Percentiles rank a stretch among this genome's conserved stretches.
Conservation (phyloP, 2,113 vertebrate genomes). For the Columbina picui region DNA sequence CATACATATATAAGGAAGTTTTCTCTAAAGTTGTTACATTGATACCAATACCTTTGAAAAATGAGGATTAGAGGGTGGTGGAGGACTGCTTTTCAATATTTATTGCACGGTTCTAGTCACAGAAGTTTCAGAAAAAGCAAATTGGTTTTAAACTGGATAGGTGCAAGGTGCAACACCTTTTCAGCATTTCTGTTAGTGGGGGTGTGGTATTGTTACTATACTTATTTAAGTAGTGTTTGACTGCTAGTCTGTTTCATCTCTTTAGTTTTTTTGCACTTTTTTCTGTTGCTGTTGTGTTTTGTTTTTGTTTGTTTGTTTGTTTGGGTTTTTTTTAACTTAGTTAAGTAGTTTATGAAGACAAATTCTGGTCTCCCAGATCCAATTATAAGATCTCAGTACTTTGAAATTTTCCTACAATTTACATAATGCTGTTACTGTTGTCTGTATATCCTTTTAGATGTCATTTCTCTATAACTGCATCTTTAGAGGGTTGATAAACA, state of each 20-base stretch:
- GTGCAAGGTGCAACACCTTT: neutral
- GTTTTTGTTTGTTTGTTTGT: no score
- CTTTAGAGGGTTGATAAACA: neutral
- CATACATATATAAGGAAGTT: rapidly evolving
- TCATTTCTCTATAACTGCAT: neutral
- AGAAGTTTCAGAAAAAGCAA: neutral
- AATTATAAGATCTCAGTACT: neutral
- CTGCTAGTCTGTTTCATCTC: neutral
- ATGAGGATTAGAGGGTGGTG: rapidly evolving
- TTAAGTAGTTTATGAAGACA: neutral
- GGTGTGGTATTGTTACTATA: rapidly evolving
- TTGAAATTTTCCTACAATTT: neutral
- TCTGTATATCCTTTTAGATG: neutral
- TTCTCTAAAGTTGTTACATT: rapidly evolving
- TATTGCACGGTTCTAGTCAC: neutral
- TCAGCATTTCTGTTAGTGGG: neutral
- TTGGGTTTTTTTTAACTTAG: neutral
- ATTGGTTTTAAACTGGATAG: neutral
- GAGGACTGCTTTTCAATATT: neutral
- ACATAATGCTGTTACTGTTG: neutral
- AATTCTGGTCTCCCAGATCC: neutral
- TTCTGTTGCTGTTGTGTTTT: no score
- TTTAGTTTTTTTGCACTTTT: neutral
- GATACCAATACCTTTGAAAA: neutral
- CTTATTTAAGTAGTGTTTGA: neutral